Percentiles rank a stretch among this genome's conserved stretches.
phyloP scores from a whole-genome alignment of 1,140 invertebrate genomes.

The Heliconius hewitsoni region DNA sequence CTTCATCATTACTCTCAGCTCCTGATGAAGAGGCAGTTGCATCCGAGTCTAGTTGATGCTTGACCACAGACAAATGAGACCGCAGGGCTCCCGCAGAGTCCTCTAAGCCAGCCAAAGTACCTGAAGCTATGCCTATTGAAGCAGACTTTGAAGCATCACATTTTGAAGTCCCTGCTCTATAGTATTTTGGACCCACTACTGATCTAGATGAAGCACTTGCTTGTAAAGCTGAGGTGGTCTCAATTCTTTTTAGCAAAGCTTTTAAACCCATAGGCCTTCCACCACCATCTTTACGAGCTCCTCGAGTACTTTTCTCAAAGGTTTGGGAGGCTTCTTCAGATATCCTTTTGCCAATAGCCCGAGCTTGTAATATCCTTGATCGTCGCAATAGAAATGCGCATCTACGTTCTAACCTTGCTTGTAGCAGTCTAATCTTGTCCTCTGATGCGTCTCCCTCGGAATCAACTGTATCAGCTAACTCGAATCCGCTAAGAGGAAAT shows the following conservation, averaged over 20 bases:
- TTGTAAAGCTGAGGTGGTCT: constrained; percentile 68
- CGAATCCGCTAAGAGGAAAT: constrained; percentile 83
- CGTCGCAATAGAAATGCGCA: constrained; percentile 87
- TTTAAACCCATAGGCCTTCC: constrained; percentile 65
- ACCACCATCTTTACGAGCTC: constrained; percentile 62
- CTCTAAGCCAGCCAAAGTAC: constrained; percentile 82
- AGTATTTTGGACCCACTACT: constrained; percentile 76
- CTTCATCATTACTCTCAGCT: constrained; percentile 96
- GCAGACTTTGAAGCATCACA: constrained; percentile 69
- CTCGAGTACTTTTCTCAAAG: constrained; percentile 84
- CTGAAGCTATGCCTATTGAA: constrained; percentile 67
- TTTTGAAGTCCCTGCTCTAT: constrained; percentile 85
- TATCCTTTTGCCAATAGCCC: constrained; percentile 87
- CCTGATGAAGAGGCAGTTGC: constrained; percentile 96
- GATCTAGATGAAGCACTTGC: constrained; percentile 65
- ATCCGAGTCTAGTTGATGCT: constrained; percentile 92
- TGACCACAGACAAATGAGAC: constrained; percentile 86
- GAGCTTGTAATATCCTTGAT: constrained; percentile 88
- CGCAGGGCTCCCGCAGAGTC: constrained; percentile 86
- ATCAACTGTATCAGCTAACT: constrained; percentile 80
- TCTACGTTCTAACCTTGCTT: constrained; percentile 85
- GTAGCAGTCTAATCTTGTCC: constrained; percentile 78
- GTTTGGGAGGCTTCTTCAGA: constrained; percentile 87
- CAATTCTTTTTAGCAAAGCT: constrained; percentile 67
- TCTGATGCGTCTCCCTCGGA: constrained; percentile 75